Base-by-base conservation (phyloP, 2,888 invertebrate genomes). In the Chymomyza fuscimana region DNA sequence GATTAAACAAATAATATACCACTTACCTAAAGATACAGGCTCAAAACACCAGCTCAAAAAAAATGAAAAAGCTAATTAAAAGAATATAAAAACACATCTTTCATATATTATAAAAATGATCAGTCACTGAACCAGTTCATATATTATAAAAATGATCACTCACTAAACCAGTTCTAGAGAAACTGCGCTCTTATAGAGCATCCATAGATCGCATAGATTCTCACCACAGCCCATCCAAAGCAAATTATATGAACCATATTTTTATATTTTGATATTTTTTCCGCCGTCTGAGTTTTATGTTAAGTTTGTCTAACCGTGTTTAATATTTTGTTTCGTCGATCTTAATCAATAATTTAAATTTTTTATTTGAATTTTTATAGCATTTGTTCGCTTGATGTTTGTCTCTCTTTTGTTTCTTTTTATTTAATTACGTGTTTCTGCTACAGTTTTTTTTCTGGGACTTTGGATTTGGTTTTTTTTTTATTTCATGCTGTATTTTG, bases 261-360 rank as follows among this genome's bases (percentile, higher is more conserved):
- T 72, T 74, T 71, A 69, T 71, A 64, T 36, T 65, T 64, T 58
- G 50, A 58, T 70, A 66, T 67, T 76, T 67, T 65, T 62, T 74
- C 67, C 40, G 62, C 52, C 15, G 58, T 63, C 46, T 46, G 61
- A 40, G n/a, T 69, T 64, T 67, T 63, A 51, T n/a, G 32, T 69
- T 68, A 54, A 52, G 66, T 62, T 66, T 72, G 67, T 74, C 71
- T 65, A 66, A 67, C 70, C 80, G 61, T 69, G 52, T 81, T 86
- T 76, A 73, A 80, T 85, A 76, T 79, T 78, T 78, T 78, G 77
- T 85, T 82, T 67, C 79, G 79, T 74, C 76, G 82, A 85, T 84
- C 84, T 87, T 86, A 85, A 85, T 85, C 82, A 87, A 85, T 85
- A 85, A 85, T 85, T 87, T 85, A 87, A 87, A 87, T 84, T 86